phyloP scores from a whole-genome alignment of 2,888 invertebrate species.

The Scrobipalpa costella region DNA sequence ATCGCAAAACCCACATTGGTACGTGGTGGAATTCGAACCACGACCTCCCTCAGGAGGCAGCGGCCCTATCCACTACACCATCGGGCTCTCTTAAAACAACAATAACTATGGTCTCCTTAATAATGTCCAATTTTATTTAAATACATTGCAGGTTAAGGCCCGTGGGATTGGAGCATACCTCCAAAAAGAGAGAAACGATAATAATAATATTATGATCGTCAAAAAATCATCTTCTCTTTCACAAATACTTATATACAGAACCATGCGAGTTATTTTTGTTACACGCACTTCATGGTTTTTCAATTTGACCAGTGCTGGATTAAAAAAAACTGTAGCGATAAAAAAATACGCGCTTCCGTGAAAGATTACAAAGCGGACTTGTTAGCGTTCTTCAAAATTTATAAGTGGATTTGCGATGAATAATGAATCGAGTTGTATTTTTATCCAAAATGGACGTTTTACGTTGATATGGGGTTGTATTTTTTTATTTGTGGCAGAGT shows the following conservation, averaged over 20 bases:
- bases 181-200: no score
- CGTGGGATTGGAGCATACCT: no score
- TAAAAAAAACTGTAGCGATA: slow-evolving; percentile 8
- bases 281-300: background rate
- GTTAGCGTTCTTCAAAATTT: background rate
- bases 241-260: background rate
- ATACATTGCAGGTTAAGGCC: no score
- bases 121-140: no score
- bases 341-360: slow-evolving; percentile 14
- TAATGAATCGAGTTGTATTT: slow-evolving; percentile 1
- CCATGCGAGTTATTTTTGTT: background rate
- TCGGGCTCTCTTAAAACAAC: no score
- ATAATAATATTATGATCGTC: no score
- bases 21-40: no score
- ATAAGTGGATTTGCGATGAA: slow-evolving; percentile 1
- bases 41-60: no score
- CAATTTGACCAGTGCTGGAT: background rate
- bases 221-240: no score
- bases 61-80: no score
- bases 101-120: no score
- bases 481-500: background rate
- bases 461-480: background rate
- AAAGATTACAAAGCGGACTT: slow-evolving; percentile 14
- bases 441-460: background rate
- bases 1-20: no score